These are phyloP conservation scores for Conchocele bisecta DNA, from an alignment of 2,888 invertebrate species.

Conservation along the genomic window DNA sequence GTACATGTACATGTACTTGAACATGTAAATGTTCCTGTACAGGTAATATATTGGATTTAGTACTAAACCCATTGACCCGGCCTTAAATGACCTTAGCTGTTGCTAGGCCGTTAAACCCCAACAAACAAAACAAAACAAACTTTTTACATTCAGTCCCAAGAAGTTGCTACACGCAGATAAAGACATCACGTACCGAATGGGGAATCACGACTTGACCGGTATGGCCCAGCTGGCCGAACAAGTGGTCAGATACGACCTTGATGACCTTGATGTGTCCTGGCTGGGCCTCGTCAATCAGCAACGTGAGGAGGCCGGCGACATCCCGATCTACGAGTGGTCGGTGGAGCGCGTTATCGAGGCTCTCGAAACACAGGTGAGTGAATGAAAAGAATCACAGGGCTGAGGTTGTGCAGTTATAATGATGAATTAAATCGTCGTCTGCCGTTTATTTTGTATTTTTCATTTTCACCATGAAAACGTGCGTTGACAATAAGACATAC, in stretches of 20 bases:
- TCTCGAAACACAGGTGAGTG: slow-evolving; percentile 89
- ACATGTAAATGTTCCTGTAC: too few relatives aligned
- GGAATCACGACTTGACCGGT: slow-evolving; percentile 92
- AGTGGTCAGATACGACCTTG: slow-evolving; percentile 97
- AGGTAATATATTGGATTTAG: too few relatives aligned
- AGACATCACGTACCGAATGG: slow-evolving; percentile 92
- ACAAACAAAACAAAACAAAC: too few relatives aligned
- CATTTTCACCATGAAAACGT: too few relatives aligned
- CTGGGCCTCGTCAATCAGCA: slow-evolving; percentile 93
- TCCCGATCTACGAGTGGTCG: slow-evolving; percentile 91
- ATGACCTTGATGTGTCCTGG: slow-evolving; percentile 96
- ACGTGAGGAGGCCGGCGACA: slow-evolving; percentile 87
- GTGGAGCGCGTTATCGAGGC: slow-evolving; percentile 96
- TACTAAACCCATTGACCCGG: too few relatives aligned
- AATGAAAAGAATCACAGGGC: neutral
- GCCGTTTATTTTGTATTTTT: too few relatives aligned
- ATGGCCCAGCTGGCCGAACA: slow-evolving; percentile 95
- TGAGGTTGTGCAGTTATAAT: too few relatives aligned
- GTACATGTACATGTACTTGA: too few relatives aligned
- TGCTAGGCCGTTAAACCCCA: too few relatives aligned
- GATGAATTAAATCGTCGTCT: too few relatives aligned
- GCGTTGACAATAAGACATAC: too few relatives aligned
- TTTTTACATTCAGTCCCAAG: slow-evolving; percentile 90
- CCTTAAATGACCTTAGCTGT: too few relatives aligned
- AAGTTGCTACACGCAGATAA: slow-evolving; percentile 95